Conservation (phyloP, 2,113 vertebrate genomes). For the Paramormyrops kingsleyae region DNA sequence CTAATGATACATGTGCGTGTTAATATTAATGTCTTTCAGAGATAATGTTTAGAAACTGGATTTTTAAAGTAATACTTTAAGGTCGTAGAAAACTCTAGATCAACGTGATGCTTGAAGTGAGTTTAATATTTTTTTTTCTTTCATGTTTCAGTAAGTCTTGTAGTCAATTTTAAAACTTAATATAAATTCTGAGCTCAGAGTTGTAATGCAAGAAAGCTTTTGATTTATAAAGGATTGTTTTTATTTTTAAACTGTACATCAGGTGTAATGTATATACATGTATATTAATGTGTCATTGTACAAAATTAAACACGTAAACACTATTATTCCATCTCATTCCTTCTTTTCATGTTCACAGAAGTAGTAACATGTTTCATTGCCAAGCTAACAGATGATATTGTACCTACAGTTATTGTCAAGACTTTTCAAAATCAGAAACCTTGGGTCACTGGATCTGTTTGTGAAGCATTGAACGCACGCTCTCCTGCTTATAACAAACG, state of each 20-base stretch:
- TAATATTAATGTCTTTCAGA: slow-evolving; percentile 16
- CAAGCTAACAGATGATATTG: not conserved
- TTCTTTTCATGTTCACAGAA: not conserved
- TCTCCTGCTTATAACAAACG: not conserved
- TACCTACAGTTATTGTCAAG: not conserved
- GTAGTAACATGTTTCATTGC: not conserved
- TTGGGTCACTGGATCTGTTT: not conserved
- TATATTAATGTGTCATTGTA: slow-evolving; percentile 41
- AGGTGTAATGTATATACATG: slow-evolving; percentile 41
- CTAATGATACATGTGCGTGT: slow-evolving; percentile 14
- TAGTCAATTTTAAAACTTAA: slow-evolving; percentile 1
- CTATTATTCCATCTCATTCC: not conserved
- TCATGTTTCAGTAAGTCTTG: slow-evolving; percentile 3
- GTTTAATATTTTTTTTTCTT: not conserved
- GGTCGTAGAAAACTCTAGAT: slow-evolving; percentile 17
- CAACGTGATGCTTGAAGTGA: slow-evolving; percentile 15
- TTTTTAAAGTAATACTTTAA: slow-evolving; percentile 6
- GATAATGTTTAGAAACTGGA: slow-evolving; percentile 14
- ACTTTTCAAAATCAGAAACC: not conserved
- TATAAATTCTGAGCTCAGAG: slow-evolving; percentile 2
- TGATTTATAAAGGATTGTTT: slow-evolving; percentile 24
- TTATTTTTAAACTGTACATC: slow-evolving; percentile 37
- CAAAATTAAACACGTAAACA: slow-evolving; percentile 10
- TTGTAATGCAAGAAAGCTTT: slow-evolving; percentile 14
- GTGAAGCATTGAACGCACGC: not conserved